These are phyloP conservation scores for Iguana delicatissima DNA, from an alignment of 2,797 vertebrate genomes.

Conservation along the genomic window DNA sequence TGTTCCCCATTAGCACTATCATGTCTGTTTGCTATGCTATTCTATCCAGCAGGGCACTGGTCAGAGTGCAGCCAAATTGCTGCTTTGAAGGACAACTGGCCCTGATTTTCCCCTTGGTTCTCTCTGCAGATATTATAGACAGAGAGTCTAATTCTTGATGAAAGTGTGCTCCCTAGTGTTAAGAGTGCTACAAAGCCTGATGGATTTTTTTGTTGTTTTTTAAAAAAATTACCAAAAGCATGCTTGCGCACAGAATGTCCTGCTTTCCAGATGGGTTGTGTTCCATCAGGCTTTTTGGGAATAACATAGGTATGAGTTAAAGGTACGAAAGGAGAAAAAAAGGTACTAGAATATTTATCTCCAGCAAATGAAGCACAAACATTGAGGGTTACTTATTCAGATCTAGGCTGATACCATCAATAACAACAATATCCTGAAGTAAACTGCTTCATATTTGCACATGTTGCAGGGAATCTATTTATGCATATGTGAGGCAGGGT, in stretches of 20 bases:
- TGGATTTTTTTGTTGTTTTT: not conserved
- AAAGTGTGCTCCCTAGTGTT: slow-evolving; percentile 96
- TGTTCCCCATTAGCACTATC: slow-evolving; percentile 79
- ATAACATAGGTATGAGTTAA: not conserved
- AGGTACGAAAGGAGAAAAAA: not conserved
- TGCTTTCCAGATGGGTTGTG: not conserved
- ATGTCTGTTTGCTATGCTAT: slow-evolving; percentile 73
- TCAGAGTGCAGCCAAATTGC: slow-evolving; percentile 64
- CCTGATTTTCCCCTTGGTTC: slow-evolving; percentile 14
- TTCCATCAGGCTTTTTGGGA: not conserved
- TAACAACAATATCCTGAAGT: not conserved
- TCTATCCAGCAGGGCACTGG: slow-evolving; percentile 59
- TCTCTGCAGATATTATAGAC: slow-evolving; percentile 46
- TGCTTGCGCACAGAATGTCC: not conserved
- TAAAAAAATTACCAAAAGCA: not conserved
- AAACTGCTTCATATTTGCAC: not conserved
- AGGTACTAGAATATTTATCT: too few species aligned
- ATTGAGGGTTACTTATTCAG: not conserved
- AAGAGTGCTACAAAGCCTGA: slow-evolving; percentile 38
- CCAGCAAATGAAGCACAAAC: not conserved
- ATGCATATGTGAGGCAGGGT: not conserved
- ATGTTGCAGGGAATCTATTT: not conserved
- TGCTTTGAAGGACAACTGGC: slow-evolving; percentile 52
- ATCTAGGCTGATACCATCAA: not conserved
- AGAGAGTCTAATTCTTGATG: slow-evolving; percentile 85